Evolutionary conservation across 2,797 vertebrate genomes (phyloP), one percentile per base, ranked within the genome.

Genomic region (Mus minutoides): DNA sequence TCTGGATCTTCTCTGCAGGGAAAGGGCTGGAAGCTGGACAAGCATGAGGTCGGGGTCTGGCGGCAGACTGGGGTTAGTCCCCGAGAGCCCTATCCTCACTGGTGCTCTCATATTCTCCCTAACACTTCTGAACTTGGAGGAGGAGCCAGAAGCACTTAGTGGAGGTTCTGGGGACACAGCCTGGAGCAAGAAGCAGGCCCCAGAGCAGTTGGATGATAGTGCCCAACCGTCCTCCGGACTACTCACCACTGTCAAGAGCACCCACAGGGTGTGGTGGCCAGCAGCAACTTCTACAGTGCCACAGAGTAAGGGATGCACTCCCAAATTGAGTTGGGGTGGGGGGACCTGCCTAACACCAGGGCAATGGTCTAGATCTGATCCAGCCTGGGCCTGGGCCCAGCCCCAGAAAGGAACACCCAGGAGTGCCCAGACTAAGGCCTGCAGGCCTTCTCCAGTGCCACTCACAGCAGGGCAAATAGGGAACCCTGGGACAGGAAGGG

Each of bases 21-120:
- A 17, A 54, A 49, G 56, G 90, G 22, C 0, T 3, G 29, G 71
- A 46, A 58, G 26, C 6, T 13, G 31, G 71, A 71, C 2, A n/a
- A 60, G 8, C 9, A 21, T 24, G 0, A 0, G 17, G 12, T 71
- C 4, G 19, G n/a, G 11, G n/a, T 34, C 6, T 3, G 0, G 43
- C 1, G 34, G 21, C 22, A 69, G n/a, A 29, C 24, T 31, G 14
- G 49, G 43, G 9, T 31, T 1, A 82, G 49, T 4, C 2, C 0
- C 8, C 2, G 54, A 0, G 40, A 22, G 6, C 60, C 49, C 43
- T 26, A 46, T 34, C 56, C 56, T 62, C 58, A 60, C 37, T 11
- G 11, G n/a, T 24, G 37, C 4, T 16, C 56, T 29, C 37, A 60
- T 34, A 16, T 60, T 34, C 49, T 31, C n/a, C 69, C 26, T 19